phyloP scores from a whole-genome alignment of 2,797 vertebrate genomes.

The Clarias laeviceps region DNA sequence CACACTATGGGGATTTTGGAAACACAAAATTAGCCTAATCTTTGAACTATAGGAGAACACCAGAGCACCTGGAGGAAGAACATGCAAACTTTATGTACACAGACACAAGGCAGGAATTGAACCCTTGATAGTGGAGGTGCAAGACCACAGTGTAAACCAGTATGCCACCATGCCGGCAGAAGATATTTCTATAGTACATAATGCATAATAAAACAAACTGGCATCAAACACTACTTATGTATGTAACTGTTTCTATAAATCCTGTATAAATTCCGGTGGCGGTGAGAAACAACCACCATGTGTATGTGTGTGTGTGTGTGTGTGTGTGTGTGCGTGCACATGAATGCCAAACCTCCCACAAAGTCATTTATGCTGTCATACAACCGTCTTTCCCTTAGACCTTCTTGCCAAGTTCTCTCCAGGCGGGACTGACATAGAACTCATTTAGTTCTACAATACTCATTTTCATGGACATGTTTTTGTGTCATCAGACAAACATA shows the following conservation, averaged over 20 bases:
- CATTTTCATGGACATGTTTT: background rate
- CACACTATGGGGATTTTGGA: no score
- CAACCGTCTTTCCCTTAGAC: background rate
- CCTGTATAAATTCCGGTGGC: background rate
- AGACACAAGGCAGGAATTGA: no score
- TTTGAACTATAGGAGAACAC: no score
- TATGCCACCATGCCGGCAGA: background rate
- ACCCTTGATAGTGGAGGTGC: no score
- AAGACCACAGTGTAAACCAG: no score
- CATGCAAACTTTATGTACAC: no score
- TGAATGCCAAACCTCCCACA: constrained; percentile 24
- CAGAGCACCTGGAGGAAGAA: no score
- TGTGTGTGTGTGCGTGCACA: background rate
- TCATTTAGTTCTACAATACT: background rate
- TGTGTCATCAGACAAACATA: background rate
- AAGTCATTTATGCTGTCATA: constrained; percentile 19
- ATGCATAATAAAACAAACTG: background rate
- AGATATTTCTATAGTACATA: constrained; percentile 1
- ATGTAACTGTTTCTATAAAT: constrained; percentile 22
- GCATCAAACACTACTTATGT: background rate
- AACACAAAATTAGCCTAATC: no score
- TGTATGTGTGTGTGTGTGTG: background rate
- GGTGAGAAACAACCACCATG: constrained; percentile 21
- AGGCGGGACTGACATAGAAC: background rate
- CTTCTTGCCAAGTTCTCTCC: constrained; percentile 23